A percentile compares a stretch with the other conserved stretches of the same genome.
phyloP scores from a whole-genome alignment of 2,888 invertebrate species.

The Trichacis sp. region DNA sequence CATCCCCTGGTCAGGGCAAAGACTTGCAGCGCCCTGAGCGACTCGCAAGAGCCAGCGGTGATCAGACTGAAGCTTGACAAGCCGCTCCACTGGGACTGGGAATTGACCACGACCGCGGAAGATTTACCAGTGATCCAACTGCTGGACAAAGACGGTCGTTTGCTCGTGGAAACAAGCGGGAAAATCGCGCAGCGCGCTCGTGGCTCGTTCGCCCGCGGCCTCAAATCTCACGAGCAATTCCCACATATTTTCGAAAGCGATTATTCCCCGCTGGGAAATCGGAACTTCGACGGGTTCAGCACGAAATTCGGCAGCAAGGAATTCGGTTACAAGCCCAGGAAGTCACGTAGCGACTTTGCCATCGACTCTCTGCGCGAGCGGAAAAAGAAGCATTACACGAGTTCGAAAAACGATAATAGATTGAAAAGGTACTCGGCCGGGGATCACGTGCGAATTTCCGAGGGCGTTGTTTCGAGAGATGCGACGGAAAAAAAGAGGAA shows the following conservation, averaged over 20 bases:
- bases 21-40: slow-evolving; percentile 30
- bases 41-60: slow-evolving; percentile 53
- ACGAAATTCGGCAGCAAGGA: slow-evolving; percentile 50
- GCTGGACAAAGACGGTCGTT: slow-evolving; percentile 58
- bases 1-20: slow-evolving; percentile 46
- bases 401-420: slow-evolving; percentile 3
- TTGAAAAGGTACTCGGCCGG: slow-evolving; percentile 55
- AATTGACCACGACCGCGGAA: slow-evolving; percentile 60
- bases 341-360: slow-evolving; percentile 55
- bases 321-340: slow-evolving; percentile 51
- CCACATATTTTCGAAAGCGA: slow-evolving; percentile 15
- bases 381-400: slow-evolving; percentile 3
- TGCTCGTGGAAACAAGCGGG: slow-evolving; percentile 60
- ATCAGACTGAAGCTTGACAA: slow-evolving; percentile 59
- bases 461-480: slow-evolving; percentile 41
- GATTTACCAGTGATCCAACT: slow-evolving; percentile 58
- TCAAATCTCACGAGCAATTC: slow-evolving; percentile 53
- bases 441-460: slow-evolving; percentile 46
- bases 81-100: slow-evolving; percentile 61
- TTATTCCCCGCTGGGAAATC: slow-evolving; percentile 43
- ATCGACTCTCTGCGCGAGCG: slow-evolving; percentile 35
- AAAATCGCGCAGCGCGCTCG: slow-evolving; percentile 60
- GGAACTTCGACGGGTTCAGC: slow-evolving; percentile 60
- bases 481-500: slow-evolving; percentile 43
- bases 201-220: slow-evolving; percentile 57